A percentile compares a stretch with the other conserved stretches of the same genome.
phyloP scores from a whole-genome alignment of 2,888 invertebrate species.

The Polyommatus icarus region DNA sequence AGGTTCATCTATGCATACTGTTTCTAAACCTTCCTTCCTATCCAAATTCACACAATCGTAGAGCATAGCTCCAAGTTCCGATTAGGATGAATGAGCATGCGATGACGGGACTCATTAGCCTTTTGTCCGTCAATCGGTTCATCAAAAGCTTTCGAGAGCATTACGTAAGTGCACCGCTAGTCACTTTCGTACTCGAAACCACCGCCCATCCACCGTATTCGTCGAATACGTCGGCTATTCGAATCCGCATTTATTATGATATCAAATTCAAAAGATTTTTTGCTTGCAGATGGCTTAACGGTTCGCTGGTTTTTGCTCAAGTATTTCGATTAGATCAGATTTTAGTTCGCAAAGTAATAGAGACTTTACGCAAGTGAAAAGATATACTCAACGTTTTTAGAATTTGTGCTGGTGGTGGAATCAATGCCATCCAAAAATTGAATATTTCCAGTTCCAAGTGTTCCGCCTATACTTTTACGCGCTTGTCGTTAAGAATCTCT shows the following conservation, averaged over 20 bases:
- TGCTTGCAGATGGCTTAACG: neutral
- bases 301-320: neutral
- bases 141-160: neutral
- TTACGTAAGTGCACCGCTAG: neutral
- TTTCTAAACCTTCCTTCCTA: neutral
- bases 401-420: neutral
- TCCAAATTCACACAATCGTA: neutral
- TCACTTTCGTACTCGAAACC: neutral
- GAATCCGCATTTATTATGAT: neutral
- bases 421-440: neutral
- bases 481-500: constrained; percentile 14
- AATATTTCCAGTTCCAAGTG: neutral
- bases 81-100: neutral
- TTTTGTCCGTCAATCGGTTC: constrained; percentile 1
- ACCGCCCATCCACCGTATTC: neutral
- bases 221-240: neutral
- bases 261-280: neutral
- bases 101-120: constrained; percentile 1
- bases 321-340: neutral
- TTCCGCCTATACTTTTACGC: neutral
- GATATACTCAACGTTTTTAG: neutral
- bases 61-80: neutral
- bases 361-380: neutral
- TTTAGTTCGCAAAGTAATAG: neutral
- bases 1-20: neutral